Evolutionary conservation across 2,797 vertebrate genomes (phyloP), one percentile per base, ranked within the genome.

Genomic region (Cirrhinus mrigala): DNA sequence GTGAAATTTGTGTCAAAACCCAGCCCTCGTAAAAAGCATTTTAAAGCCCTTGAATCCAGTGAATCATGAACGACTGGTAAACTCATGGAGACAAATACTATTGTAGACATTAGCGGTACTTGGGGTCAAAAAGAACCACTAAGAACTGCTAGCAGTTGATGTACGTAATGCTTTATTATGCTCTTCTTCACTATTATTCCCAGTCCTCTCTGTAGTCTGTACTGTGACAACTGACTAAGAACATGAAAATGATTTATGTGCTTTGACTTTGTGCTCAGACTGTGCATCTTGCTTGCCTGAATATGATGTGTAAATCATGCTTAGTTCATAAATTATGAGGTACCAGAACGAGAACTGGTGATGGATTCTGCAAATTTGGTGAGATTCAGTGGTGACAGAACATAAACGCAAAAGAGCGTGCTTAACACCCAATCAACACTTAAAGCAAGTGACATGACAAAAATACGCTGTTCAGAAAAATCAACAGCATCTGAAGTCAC

Each of bases 381-480:
- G 27, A 27, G 71, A 52, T 75, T 54, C 48, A 52, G 16, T 6
- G 69, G 46, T 29, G 24, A 50, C n/a, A 48, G 69, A 52, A 20
- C 15, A 22, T 48, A 71, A 71, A 54, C 12, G 29, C 20, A 54
- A 40, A 74, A 50, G 9, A 58, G 29, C 7, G 29, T 56, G 20
- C 33, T 40, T 22, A 58, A 77, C 75, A 77, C 22, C 33, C 52
- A 77, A 58, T 76, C 22, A 40, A 77, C 74, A 58, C 12, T 50
- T 60, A 40, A 77, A 58, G 33, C 12, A 58, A 16, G 20, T 77
- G 29, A 77, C 3, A 4, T 77, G 11, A 58, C 12, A 37, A 56
- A 56, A 76, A 40, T n/a, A 77, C 3, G 40, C 56, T n/a, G 52
- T 14, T 58, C 29, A 20, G 9, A 52, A 33, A 52, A 52, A 75